These are phyloP conservation scores for Tinamus guttatus DNA, from an alignment of 2,113 vertebrate species.

Conservation along the genomic window DNA sequence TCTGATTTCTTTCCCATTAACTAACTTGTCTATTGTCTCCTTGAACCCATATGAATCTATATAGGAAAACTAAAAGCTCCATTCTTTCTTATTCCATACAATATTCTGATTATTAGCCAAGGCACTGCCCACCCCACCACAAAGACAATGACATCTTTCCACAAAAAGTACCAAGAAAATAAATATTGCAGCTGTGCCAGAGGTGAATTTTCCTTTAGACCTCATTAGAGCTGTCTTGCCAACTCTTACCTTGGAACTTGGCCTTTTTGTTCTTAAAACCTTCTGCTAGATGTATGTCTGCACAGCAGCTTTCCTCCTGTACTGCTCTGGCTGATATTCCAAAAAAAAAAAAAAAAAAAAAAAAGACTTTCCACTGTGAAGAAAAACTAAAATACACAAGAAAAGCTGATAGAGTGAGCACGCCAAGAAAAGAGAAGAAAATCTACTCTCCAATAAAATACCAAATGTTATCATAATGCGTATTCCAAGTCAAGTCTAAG, in stretches of 20 bases:
- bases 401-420: slow-evolving; percentile 12
- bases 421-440: not conserved
- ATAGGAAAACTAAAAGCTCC: not conserved
- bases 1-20: not conserved
- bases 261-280: not conserved
- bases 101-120: not conserved
- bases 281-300: rapidly evolving
- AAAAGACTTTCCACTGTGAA: not conserved
- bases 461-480: slow-evolving; percentile 49
- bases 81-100: not conserved
- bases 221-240: not conserved
- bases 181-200: not conserved
- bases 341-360: not conserved
- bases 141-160: not conserved
- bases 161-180: not conserved
- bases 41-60: not conserved
- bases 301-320: not conserved
- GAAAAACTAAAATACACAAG: not conserved
- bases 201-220: not conserved
- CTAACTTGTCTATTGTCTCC: not conserved
- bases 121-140: not conserved
- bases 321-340: not conserved
- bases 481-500: slow-evolving; percentile 46
- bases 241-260: not conserved
- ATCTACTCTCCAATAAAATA: slow-evolving; percentile 30